Percentiles rank a stretch among this genome's conserved stretches.
phyloP scores from a whole-genome alignment of 2,888 invertebrate species.

The Liposcelis brunnea region DNA sequence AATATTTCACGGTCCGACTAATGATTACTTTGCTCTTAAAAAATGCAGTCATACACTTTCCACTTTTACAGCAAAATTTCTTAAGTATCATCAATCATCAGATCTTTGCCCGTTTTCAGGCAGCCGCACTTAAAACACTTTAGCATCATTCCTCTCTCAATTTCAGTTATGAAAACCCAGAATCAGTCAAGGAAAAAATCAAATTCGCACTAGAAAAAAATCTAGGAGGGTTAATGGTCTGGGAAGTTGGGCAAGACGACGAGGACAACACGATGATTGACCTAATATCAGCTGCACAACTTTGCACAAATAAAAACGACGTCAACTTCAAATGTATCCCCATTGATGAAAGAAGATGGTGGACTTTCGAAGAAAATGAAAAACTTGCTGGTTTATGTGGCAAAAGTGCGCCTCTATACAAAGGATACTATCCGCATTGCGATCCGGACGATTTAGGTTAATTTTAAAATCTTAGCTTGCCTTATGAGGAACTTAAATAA shows the following conservation, averaged over 20 bases:
- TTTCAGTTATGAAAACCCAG: conserved; percentile 14
- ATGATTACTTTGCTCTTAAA: too few relatives aligned
- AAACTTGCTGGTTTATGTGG: conserved; percentile 15
- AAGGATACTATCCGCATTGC: conserved; percentile 16
- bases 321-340: conserved; percentile 15
- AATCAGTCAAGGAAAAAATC: conserved; percentile 12
- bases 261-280: conserved; percentile 13
- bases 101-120: too few relatives aligned
- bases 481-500: too few relatives aligned
- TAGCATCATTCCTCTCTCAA: too few relatives aligned
- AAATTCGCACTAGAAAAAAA: conserved; percentile 14
- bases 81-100: too few relatives aligned
- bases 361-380: conserved; percentile 15
- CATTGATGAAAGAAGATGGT: conserved; percentile 16
- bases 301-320: conserved; percentile 12
- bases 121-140: too few relatives aligned
- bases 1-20: too few relatives aligned
- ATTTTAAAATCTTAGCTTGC: too few relatives aligned
- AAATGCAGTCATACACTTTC: too few relatives aligned
- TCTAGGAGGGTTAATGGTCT: conserved; percentile 15
- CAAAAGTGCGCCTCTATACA: conserved; percentile 14
- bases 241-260: conserved; percentile 15
- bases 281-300: conserved; percentile 9
- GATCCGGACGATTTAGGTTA: conserved; percentile 16
- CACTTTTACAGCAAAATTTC: too few relatives aligned